These are phyloP conservation scores for Apotomis turbidana DNA, from an alignment of 2,888 invertebrate genomes.

Conservation along the genomic window DNA sequence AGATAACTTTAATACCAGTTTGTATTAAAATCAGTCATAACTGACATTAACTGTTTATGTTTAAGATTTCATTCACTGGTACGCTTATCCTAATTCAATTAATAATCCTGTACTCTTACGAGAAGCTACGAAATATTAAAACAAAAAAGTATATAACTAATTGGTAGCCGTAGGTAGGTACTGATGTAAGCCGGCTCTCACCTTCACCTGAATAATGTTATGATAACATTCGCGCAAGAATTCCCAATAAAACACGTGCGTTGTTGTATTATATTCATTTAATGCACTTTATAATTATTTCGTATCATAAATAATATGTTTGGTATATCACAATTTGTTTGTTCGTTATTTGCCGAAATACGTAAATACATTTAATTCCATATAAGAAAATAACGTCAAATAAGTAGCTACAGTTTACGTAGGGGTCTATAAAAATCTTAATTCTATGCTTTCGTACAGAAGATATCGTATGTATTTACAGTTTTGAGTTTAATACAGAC, in stretches of 20 bases:
- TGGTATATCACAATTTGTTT: constrained; percentile 73
- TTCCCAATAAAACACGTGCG: constrained; percentile 20
- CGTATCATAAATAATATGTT: constrained; percentile 72
- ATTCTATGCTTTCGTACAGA: constrained; percentile 22
- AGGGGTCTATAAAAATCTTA: constrained; percentile 37
- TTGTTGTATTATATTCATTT: constrained; percentile 45
- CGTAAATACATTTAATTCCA: constrained; percentile 42
- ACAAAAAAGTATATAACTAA: too few species aligned
- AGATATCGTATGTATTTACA: not conserved
- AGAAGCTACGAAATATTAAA: too few species aligned
- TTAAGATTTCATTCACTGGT: too few species aligned
- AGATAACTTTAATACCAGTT: too few species aligned
- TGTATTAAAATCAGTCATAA: too few species aligned
- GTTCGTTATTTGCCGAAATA: constrained; percentile 59
- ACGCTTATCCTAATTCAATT: too few species aligned
- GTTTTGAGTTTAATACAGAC: not conserved
- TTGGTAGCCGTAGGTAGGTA: not conserved
- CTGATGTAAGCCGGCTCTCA: not conserved
- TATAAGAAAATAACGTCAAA: constrained; percentile 38
- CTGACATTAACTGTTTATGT: too few species aligned
- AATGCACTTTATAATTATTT: constrained; percentile 58
- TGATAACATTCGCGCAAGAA: not conserved
- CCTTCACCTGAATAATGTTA: constrained; percentile 8
- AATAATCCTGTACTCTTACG: too few species aligned
- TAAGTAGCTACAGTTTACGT: constrained; percentile 34